Evolutionary conservation across 2,888 invertebrate genomes (phyloP), one percentile per base, ranked within the genome.

Genomic region (Xiphydria camelus): DNA sequence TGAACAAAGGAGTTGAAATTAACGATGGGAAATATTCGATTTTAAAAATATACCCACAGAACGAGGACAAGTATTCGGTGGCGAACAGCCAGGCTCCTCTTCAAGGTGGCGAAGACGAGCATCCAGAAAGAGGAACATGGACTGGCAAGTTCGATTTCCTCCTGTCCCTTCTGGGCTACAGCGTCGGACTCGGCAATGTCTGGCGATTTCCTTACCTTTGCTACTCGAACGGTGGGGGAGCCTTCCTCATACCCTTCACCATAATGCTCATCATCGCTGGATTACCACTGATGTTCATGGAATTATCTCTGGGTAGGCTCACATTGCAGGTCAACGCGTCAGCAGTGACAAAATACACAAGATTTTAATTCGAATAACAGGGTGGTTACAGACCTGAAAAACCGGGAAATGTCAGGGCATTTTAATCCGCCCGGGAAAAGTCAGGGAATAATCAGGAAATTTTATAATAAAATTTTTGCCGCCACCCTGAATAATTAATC

Each of bases 231-330:
- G 88, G 88, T 33, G 88, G 88, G 61, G 88, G 89, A 41, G 89
- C 89, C 22, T 91, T 92, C 74, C 81, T 92, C 15, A 88, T 92
- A 68, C 91, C 91, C 6, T 92, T 91, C 70, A 83, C 87, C 45
- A 80, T 89, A 49, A 88, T 91, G 86, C 80, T 92, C 53, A 79
- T 91, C 58, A 84, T 89, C 59, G 88, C 88, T 41, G 90, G 90
- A 4, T 77, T 91, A 41, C 91, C 91, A 18, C 80, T 91, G 4
- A 88, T 91, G 83, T 90, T 90, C 65, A 87, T 90, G 85, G 91
- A 91, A 71, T 77, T 90, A n/a, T 85, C 89, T 0, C 84, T 92
- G 51, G 91, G 74, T 73, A 50, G 55, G 52, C 1, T 12, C n/a
- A n/a, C n/a, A n/a, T n/a, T n/a, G n/a, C n/a, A n/a, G n/a, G n/a